These are phyloP conservation scores for Mamestra brassicae DNA, from an alignment of 2,888 invertebrate species.

Conservation along the genomic window DNA sequence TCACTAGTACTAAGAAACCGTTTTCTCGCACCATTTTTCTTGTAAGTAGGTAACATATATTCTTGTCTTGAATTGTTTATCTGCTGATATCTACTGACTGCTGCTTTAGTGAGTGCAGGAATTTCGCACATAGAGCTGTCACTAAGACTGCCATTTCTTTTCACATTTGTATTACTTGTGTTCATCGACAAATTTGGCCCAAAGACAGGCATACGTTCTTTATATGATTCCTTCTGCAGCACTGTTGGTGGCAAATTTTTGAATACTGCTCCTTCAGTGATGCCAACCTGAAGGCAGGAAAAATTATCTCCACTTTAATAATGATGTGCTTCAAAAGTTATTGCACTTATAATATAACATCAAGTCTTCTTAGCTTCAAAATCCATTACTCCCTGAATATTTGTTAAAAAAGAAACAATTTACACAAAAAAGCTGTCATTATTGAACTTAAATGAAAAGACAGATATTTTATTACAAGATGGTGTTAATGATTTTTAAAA, in stretches of 20 bases:
- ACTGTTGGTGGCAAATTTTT: conserved; percentile 88
- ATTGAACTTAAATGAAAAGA: conserved; percentile 55
- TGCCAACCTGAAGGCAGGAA: conserved; percentile 91
- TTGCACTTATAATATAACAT: conserved; percentile 82
- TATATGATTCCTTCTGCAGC: conserved; percentile 84
- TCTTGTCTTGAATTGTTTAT: conserved; percentile 73
- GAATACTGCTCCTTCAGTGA: conserved; percentile 90
- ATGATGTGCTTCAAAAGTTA: conserved; percentile 88
- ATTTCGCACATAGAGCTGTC: conserved; percentile 85
- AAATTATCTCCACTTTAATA: conserved; percentile 91
- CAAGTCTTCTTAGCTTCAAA: conserved; percentile 88
- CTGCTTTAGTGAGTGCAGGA: conserved; percentile 76
- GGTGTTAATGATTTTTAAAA: conserved; percentile 55
- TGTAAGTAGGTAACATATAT: conserved; percentile 71
- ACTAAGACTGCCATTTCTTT: conserved; percentile 82
- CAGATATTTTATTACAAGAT: conserved; percentile 53
- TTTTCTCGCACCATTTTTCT: conserved; percentile 77
- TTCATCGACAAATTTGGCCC: conserved; percentile 74
- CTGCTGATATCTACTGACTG: conserved; percentile 79
- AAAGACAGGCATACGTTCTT: conserved; percentile 80
- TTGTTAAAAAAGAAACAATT: conserved; percentile 72
- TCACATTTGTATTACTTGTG: conserved; percentile 72
- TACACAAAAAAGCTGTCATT: conserved; percentile 65
- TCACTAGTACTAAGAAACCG: conserved; percentile 80
- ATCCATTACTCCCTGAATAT: conserved; percentile 85